Conservation (phyloP, 2,113 vertebrate species). For the Cercopithecus mona region DNA sequence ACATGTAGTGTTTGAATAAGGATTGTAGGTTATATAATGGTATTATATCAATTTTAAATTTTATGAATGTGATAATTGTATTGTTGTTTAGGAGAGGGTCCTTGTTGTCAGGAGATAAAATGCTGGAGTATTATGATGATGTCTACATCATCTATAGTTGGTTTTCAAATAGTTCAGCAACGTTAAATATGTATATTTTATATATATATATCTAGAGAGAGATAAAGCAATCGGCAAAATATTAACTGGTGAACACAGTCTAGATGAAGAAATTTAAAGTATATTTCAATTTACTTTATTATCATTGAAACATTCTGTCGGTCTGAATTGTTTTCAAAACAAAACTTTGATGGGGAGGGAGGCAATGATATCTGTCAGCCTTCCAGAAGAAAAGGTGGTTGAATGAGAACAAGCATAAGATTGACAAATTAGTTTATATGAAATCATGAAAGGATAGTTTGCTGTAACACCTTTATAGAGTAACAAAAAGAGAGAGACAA, state of each 20-base stretch:
- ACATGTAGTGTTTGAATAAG: background rate
- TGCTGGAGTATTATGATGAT: background rate
- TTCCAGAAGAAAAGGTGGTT: background rate
- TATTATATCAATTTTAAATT: no score
- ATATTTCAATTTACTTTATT: background rate
- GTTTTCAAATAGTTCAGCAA: no score
- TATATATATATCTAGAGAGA: accelerated
- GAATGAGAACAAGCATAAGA: background rate
- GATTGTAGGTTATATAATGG: background rate
- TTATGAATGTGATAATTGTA: no score
- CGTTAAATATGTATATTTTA: no score
- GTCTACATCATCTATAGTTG: no score
- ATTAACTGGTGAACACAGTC: background rate
- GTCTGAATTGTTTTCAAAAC: slow-evolving; percentile 12
- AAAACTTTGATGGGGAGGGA: background rate
- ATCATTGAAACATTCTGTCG: background rate
- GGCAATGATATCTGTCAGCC: background rate
- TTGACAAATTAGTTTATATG: background rate
- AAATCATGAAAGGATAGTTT: background rate
- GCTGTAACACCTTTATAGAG: background rate
- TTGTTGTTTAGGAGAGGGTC: background rate
- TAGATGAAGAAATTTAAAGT: background rate
- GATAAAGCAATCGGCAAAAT: background rate
- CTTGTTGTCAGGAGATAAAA: background rate
- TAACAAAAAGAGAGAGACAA: background rate